phyloP scores from a whole-genome alignment of 1,140 invertebrate genomes.

The Eupristina koningsbergeri region DNA sequence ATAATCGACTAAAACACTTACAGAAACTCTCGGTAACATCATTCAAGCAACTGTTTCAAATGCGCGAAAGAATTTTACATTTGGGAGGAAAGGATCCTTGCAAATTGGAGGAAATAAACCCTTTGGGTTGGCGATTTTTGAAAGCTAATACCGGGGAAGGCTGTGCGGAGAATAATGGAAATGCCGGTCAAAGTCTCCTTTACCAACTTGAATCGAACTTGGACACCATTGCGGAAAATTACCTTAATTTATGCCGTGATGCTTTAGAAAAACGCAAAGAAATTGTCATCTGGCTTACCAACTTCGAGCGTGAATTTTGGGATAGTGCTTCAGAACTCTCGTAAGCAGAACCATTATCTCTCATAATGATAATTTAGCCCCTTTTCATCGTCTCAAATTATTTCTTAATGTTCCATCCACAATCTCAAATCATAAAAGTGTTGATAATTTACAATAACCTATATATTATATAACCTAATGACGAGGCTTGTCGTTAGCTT shows the following conservation, averaged over 20 bases:
- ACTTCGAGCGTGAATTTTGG: conserved; percentile 6
- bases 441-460: no score
- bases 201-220: conserved; percentile 50
- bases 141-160: not conserved
- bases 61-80: conserved; percentile 61
- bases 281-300: conserved; percentile 52
- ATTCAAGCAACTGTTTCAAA: conserved; percentile 57
- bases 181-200: conserved; percentile 45
- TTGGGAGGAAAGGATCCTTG: conserved; percentile 62
- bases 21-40: conserved; percentile 55
- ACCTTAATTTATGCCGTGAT: conserved; percentile 49
- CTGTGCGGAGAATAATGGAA: not conserved
- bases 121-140: not conserved
- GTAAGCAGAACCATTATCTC: not conserved
- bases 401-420: no score
- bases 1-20: not conserved
- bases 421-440: no score
- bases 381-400: not conserved
- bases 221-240: conserved; percentile 46
- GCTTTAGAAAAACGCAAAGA: conserved; percentile 52
- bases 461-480: no score
- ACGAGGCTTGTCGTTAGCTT: no score
- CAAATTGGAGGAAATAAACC: conserved; percentile 54
- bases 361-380: not conserved
- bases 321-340: not conserved